Percentiles rank a stretch among this genome's conserved stretches.
Evolutionary conservation across 1,140 invertebrate genomes (phyloP).

Genomic region (Euborellia annulipes): DNA sequence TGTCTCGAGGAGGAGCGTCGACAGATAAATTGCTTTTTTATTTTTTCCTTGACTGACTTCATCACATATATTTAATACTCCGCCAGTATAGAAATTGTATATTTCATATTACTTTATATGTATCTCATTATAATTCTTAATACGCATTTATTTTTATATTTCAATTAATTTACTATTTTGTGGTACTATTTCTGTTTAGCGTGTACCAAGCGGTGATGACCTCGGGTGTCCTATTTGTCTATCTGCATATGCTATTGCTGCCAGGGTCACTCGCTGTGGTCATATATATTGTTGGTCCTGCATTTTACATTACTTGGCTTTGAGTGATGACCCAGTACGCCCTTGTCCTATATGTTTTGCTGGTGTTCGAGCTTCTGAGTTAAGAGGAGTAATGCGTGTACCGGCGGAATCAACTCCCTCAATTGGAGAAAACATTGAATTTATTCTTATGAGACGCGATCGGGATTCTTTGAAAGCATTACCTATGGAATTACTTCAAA

Average conservation of each 20-base stretch:
- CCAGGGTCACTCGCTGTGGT: conserved; percentile 85
- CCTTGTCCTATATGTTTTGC: conserved; percentile 82
- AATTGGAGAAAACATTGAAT: too few relatives aligned
- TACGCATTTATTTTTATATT: too few relatives aligned
- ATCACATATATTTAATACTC: too few relatives aligned
- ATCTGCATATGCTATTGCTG: conserved; percentile 59
- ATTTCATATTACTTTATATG: conserved; percentile 41
- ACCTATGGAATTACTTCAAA: too few relatives aligned
- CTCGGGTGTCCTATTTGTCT: conserved; percentile 85
- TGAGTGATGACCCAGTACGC: conserved; percentile 60
- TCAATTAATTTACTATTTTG: conserved; percentile 5
- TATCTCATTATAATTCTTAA: conserved; percentile 4
- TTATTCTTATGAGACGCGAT: too few relatives aligned
- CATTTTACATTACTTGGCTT: conserved; percentile 76
- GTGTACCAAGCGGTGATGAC: conserved; percentile 42
- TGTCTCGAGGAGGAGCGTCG: too few relatives aligned
- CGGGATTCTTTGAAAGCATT: too few relatives aligned
- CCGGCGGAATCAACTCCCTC: too few relatives aligned
- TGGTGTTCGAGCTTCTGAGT: conserved; percentile 28
- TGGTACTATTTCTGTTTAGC: conserved; percentile 26
- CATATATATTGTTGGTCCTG: conserved; percentile 95
- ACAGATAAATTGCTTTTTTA: too few relatives aligned
- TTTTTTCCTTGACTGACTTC: too few relatives aligned
- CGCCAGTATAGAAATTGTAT: too few relatives aligned
- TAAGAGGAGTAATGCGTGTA: too few relatives aligned